Evolutionary conservation across 2,888 invertebrate genomes (phyloP).

Genomic region (Heterodera filipjevi): DNA sequence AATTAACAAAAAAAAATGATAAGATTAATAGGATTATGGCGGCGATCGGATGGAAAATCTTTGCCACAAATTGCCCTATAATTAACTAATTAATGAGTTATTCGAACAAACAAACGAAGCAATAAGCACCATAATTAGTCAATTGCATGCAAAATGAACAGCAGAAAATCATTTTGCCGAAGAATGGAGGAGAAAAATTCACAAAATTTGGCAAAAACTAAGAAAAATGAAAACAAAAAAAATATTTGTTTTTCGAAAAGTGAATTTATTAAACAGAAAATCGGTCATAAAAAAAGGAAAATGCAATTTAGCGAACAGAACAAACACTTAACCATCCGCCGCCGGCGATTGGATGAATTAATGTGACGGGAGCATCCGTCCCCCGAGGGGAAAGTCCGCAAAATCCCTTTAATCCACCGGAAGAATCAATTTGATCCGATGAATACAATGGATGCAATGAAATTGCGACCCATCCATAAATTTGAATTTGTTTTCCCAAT

Average conservation of each 20-base stretch:
- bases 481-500: constrained; percentile 1
- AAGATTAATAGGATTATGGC: too few species aligned
- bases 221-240: not conserved
- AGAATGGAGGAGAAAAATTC: not conserved
- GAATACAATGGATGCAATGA: not conserved
- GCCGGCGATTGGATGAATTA: not conserved
- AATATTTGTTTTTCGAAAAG: not conserved
- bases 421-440: not conserved
- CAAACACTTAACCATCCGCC: not conserved
- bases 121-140: not conserved
- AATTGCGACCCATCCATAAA: not conserved
- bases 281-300: not conserved
- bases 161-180: too few species aligned
- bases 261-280: not conserved
- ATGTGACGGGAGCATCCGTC: not conserved
- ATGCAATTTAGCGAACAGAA: not conserved
- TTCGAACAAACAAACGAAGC: not conserved
- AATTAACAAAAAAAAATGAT: too few species aligned
- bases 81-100: too few species aligned
- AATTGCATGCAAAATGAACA: not conserved
- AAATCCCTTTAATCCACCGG: not conserved
- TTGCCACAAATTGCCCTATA: too few species aligned
- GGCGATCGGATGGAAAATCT: too few species aligned
- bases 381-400: not conserved
- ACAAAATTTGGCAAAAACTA: not conserved